Percentiles rank a stretch among this genome's conserved stretches.
Conservation (phyloP, 2,888 invertebrate genomes). For the Phengaris alcon region DNA sequence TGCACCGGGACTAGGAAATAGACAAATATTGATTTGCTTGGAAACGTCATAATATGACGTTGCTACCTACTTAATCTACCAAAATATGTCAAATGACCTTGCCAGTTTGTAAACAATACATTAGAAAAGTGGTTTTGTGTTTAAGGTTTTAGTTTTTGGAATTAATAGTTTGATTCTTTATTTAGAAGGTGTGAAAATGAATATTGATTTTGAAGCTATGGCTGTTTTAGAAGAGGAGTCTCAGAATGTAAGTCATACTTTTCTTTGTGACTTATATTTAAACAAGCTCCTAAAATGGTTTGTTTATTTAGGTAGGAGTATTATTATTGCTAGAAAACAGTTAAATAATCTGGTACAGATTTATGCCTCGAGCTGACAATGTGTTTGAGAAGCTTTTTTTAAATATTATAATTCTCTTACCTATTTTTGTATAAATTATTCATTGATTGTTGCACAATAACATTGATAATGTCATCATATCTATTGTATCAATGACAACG, state of each 20-base stretch:
- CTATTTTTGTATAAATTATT: conserved; percentile 19
- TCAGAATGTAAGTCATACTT: conserved; percentile 73
- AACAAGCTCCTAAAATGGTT: conserved; percentile 32
- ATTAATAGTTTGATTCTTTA: conserved; percentile 28
- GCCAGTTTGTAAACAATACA: conserved; percentile 88
- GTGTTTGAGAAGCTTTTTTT: not conserved
- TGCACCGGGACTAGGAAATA: not conserved
- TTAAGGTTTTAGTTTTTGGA: not conserved
- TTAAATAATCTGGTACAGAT: not conserved
- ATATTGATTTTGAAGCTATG: conserved; percentile 82
- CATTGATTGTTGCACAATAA: conserved; percentile 54
- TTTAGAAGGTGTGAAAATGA: conserved; percentile 52
- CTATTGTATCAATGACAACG: conserved; percentile 1
- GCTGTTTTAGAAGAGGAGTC: conserved; percentile 81
- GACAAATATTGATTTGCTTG: conserved; percentile 40
- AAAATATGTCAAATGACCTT: conserved; percentile 81
- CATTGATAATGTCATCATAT: conserved; percentile 36
- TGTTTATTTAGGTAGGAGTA: conserved; percentile 17
- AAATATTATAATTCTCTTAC: not conserved
- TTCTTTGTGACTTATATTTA: conserved; percentile 50
- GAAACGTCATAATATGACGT: conserved; percentile 52
- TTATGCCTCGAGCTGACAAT: not conserved
- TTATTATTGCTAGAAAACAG: not conserved
- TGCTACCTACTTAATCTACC: conserved; percentile 46
- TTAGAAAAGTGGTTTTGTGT: conserved; percentile 50